Evolutionary conservation across 2,113 vertebrate genomes (phyloP), one percentile per base, ranked within the genome.

Genomic region (Hemiprocne comata): DNA sequence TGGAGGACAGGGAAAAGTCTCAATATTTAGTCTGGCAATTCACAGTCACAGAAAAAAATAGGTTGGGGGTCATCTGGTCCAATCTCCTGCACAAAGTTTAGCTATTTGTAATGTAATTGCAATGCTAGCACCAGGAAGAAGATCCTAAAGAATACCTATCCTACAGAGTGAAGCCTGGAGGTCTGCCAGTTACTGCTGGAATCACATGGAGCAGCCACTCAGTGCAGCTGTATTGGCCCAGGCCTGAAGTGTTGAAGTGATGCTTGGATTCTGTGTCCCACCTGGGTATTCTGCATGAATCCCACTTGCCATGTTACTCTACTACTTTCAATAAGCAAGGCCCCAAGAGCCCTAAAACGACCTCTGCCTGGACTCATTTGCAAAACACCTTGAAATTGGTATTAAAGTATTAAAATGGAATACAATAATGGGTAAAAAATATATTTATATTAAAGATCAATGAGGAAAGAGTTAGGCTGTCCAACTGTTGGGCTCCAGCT

Each of bases 161-260:
- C 21, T 7, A 1, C 10, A 16, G 6, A 72, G 42, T 26, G 64
- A 57, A 57, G 8, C 6, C 15, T 75, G 72, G 29, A 54, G 15
- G 13, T 77, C 42, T 10, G 42, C 9, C 50, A 38, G 31, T 13
- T 81, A 10, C 36, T 71, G 44, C 18, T 18, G 4, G n/a, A n/a
- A 8, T 79, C 40, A 38, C 23, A 14, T 2, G 31, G 29, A 38
- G 5, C 40, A 75, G 46, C 9, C 14, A 48, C 12, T 14, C 34
- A n/a, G 4, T 36, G 29, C 33, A 66, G 51, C 21, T 75, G 14
- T n/a, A 46, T 20, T 76, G 26, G 12, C 21, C 14, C 51, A 75
- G 34, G 51, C 34, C 34, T 42, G 62, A 42, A 53, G 33, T 4
- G 11, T 0, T 0, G 0, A 34, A 24, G 17, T 5, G 2, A 36